phyloP scores from a whole-genome alignment of 2,797 vertebrate species.

The Percopsis omiscomaycus region DNA sequence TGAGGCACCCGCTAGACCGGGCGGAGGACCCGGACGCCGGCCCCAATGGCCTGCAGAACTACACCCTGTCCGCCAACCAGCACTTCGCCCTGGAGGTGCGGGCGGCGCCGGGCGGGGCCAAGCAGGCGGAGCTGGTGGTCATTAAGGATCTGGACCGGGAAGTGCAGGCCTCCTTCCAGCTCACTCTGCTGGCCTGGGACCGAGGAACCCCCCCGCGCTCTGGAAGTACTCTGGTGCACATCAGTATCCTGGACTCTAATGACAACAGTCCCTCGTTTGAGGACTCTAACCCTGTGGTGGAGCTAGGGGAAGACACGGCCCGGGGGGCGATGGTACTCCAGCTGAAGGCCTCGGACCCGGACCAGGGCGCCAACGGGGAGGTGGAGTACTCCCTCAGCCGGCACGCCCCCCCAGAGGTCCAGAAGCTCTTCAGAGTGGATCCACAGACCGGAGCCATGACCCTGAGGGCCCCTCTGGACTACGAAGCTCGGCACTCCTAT shows the following conservation, averaged over 20 bases:
- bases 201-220: conserved; percentile 86
- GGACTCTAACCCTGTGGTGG: conserved; percentile 78
- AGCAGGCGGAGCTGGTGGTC: conserved; percentile 85
- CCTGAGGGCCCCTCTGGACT: conserved; percentile 82
- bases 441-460: conserved; percentile 78
- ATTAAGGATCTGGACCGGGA: conserved; percentile 91
- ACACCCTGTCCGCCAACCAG: conserved; percentile 82
- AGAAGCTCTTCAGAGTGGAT: conserved; percentile 81
- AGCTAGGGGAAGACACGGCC: conserved; percentile 82
- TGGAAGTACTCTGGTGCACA: conserved; percentile 83
- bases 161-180: conserved; percentile 79
- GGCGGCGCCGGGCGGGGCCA: conserved; percentile 76
- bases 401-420: conserved; percentile 78
- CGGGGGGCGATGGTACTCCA: conserved; percentile 83
- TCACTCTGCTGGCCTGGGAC: conserved; percentile 84
- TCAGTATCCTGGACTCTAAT: conserved; percentile 89
- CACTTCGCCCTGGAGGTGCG: conserved; percentile 87
- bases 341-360: conserved; percentile 86
- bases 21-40: conserved; percentile 85
- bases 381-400: conserved; percentile 89
- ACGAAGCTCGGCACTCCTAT: conserved; percentile 79
- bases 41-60: conserved; percentile 81
- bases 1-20: conserved; percentile 86
- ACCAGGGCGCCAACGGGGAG: conserved; percentile 90
- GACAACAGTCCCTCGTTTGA: conserved; percentile 91